These are phyloP conservation scores for Tinamus major DNA, from an alignment of 2,797 vertebrate genomes.

Conservation along the genomic window DNA sequence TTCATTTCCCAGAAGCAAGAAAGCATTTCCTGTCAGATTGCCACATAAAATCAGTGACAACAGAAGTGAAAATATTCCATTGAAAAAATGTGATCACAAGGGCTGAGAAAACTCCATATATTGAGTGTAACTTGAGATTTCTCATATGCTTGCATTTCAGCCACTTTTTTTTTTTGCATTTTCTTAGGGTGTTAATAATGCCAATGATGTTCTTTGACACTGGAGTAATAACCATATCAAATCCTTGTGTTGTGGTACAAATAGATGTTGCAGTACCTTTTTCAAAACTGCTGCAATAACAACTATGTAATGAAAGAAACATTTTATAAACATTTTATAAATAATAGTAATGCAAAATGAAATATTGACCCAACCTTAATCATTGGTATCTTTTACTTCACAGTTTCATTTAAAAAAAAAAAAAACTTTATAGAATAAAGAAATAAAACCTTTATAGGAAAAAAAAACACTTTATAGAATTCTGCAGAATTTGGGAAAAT, in stretches of 20 bases:
- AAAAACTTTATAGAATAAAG: no score
- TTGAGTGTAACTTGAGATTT: not conserved
- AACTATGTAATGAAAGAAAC: not conserved
- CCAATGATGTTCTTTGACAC: not conserved
- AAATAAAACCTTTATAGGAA: no score
- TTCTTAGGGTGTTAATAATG: not conserved
- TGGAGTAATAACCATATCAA: not conserved
- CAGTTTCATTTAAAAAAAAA: not conserved
- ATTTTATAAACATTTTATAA: not conserved
- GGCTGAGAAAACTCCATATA: not conserved
- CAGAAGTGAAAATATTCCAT: not conserved
- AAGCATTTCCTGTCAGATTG: not conserved
- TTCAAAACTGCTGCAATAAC: not conserved
- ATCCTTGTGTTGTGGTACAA: not conserved
- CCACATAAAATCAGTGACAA: not conserved
- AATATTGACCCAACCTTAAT: not conserved
- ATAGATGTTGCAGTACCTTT: not conserved
- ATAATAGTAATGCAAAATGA: not conserved
- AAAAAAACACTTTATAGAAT: not conserved
- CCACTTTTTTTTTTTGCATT: not conserved
- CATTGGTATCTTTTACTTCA: not conserved
- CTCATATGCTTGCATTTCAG: not conserved
- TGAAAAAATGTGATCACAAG: not conserved
- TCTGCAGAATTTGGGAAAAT: not conserved
- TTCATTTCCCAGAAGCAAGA: slow-evolving; percentile 2